A percentile compares a stretch with the other conserved stretches of the same genome.
These are phyloP conservation scores for Caenorhabditis sp. DNA, from an alignment of 2,888 invertebrate genomes.

Conservation along the genomic window DNA sequence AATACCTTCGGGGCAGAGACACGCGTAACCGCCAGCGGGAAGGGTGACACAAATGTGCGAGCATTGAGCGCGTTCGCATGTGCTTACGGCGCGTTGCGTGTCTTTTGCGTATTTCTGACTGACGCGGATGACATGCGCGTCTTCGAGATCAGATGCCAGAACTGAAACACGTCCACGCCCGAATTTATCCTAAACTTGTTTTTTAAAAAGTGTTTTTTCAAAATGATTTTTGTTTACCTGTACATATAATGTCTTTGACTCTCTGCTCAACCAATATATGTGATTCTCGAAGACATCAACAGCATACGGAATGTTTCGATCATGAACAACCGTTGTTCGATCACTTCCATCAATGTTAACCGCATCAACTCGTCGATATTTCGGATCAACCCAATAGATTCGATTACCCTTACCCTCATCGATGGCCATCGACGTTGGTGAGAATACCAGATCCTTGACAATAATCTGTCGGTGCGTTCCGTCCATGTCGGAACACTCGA, in stretches of 20 bases:
- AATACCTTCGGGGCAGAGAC: slow-evolving; percentile 85
- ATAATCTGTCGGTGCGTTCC: slow-evolving; percentile 83
- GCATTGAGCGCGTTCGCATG: slow-evolving; percentile 80
- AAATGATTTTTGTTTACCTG: slow-evolving; percentile 73
- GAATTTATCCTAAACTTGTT: slow-evolving; percentile 81
- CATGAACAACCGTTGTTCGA: slow-evolving; percentile 57
- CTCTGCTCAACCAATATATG: slow-evolving; percentile 90
- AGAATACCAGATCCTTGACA: slow-evolving; percentile 82
- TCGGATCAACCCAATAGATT: slow-evolving; percentile 94
- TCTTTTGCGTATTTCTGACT: slow-evolving; percentile 64
- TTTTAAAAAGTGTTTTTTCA: neutral
- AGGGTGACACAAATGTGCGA: slow-evolving; percentile 91
- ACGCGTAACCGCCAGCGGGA: slow-evolving; percentile 83
- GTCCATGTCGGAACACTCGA: slow-evolving; percentile 96
- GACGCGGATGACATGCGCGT: slow-evolving; percentile 83
- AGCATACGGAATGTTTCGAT: slow-evolving; percentile 58
- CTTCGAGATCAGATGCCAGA: slow-evolving; percentile 83
- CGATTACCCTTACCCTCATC: slow-evolving; percentile 88
- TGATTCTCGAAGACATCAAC: slow-evolving; percentile 92
- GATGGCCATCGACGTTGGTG: slow-evolving; percentile 87
- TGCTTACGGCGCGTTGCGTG: slow-evolving; percentile 37
- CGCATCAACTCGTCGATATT: slow-evolving; percentile 84
- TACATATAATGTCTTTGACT: slow-evolving; percentile 84
- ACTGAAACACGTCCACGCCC: slow-evolving; percentile 88
- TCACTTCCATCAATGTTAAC: slow-evolving; percentile 80